These are phyloP conservation scores for Corythornis madagascariensis DNA, from an alignment of 2,113 vertebrate species.

Conservation along the genomic window DNA sequence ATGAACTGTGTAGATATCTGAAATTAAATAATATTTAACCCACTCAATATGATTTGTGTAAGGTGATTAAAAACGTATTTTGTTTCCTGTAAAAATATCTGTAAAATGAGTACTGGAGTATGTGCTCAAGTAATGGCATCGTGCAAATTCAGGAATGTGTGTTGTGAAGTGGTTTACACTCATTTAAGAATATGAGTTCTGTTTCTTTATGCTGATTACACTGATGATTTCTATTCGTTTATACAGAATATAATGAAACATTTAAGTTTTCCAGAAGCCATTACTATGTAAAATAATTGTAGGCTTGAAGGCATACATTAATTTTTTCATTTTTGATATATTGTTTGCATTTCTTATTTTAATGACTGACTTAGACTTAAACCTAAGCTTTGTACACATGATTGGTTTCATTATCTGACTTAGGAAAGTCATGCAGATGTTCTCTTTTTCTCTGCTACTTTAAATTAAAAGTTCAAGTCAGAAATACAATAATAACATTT, in stretches of 20 bases:
- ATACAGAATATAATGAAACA: not conserved
- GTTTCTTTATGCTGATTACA: not conserved
- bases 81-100: not conserved
- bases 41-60: not conserved
- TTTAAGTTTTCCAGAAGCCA: not conserved
- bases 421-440: not conserved
- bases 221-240: not conserved
- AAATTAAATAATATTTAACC: not conserved
- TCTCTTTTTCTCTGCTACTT: not conserved
- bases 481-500: not conserved
- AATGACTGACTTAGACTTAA: not conserved
- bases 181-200: not conserved
- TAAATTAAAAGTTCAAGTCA: not conserved
- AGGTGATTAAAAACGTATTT: not conserved
- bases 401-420: not conserved
- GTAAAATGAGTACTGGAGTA: not conserved
- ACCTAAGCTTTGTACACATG: not conserved
- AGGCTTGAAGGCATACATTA: not conserved
- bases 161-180: not conserved
- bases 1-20: not conserved
- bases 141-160: not conserved
- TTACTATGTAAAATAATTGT: not conserved
- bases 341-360: not conserved
- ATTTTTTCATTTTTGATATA: not conserved
- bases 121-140: not conserved